Percentiles rank a stretch among this genome's conserved stretches.
phyloP scores from a whole-genome alignment of 1,140 invertebrate species.

The Coenobita brevimanus region DNA sequence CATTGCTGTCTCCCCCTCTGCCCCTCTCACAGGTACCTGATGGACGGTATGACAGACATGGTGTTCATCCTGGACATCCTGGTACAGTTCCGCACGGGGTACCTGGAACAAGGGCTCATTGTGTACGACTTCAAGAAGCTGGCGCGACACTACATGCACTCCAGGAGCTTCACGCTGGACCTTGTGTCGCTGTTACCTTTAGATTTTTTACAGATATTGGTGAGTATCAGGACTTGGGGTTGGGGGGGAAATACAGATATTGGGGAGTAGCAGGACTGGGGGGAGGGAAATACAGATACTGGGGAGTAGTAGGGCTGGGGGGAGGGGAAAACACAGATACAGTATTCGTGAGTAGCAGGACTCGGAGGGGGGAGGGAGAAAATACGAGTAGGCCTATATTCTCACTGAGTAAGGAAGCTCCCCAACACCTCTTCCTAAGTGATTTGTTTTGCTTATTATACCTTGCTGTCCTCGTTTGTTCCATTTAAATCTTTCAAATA shows the following conservation, averaged over 20 bases:
- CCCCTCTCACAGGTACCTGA: constrained; percentile 41
- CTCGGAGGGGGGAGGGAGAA: too few species aligned
- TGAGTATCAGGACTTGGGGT: constrained; percentile 76
- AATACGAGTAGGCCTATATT: too few species aligned
- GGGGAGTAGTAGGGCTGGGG: too few species aligned
- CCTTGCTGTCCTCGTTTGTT: too few species aligned
- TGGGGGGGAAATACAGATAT: not conserved
- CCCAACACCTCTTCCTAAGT: too few species aligned
- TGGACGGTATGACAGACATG: constrained; percentile 86
- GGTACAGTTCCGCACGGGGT: constrained; percentile 95
- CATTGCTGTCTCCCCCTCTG: not conserved
- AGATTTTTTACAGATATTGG: constrained; percentile 87
- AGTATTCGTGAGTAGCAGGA: too few species aligned
- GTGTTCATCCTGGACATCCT: constrained; percentile 90
- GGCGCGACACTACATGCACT: constrained; percentile 89
- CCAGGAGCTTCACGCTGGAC: constrained; percentile 90
- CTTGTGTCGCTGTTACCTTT: constrained; percentile 87
- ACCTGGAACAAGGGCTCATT: constrained; percentile 95
- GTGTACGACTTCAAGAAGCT: constrained; percentile 93
- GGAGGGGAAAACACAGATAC: too few species aligned
- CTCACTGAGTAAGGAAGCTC: too few species aligned
- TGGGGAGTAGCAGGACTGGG: too few species aligned
- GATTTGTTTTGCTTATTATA: too few species aligned
- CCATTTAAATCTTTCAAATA: too few species aligned
- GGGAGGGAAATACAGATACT: not conserved